phyloP scores from a whole-genome alignment of 1,140 invertebrate genomes.

The Ladona fulva region DNA sequence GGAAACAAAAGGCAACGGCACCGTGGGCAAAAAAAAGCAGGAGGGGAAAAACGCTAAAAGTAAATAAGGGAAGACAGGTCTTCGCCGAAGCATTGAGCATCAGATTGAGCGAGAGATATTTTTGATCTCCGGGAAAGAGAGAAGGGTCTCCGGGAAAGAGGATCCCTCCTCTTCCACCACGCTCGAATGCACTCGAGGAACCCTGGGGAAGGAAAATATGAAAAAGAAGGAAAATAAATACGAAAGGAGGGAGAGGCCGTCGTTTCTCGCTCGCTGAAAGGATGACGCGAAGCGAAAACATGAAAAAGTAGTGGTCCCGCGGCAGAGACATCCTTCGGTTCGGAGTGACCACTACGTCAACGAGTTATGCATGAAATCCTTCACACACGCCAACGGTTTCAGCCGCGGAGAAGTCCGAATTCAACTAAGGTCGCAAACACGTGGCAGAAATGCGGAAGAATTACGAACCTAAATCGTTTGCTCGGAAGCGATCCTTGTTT shows the following conservation, averaged over 20 bases:
- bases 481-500: too few relatives aligned
- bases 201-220: neutral
- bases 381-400: too few relatives aligned
- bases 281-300: neutral
- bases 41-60: neutral
- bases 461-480: too few relatives aligned
- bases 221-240: neutral
- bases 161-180: neutral
- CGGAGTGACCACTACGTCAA: too few relatives aligned
- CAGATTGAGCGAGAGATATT: slow-evolving; percentile 5
- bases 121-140: neutral
- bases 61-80: neutral
- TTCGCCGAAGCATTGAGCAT: neutral
- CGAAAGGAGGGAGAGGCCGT: neutral
- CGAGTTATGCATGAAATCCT: too few relatives aligned
- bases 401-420: too few relatives aligned
- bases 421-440: too few relatives aligned
- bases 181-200: neutral
- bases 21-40: too few relatives aligned
- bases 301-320: neutral
- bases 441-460: too few relatives aligned
- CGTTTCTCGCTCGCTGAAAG: neutral
- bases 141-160: too few relatives aligned
- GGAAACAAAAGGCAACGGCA: too few relatives aligned
- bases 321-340: too few relatives aligned